Base-by-base conservation (phyloP, 2,113 vertebrate species). In the Pachycephala philippinensis region DNA sequence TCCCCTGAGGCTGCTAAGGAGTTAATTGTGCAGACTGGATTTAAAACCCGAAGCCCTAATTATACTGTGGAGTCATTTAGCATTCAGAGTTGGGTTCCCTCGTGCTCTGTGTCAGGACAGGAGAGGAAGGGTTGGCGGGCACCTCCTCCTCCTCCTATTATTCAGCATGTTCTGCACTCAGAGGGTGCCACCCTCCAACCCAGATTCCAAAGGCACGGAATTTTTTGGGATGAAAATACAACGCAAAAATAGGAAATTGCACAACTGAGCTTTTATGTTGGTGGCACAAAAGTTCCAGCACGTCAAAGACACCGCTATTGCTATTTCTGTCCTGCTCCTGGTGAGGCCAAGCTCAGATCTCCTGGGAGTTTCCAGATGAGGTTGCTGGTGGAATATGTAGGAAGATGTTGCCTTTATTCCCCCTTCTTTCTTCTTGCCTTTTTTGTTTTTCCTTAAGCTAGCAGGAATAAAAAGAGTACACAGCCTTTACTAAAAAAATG, bases 251-350 rank as follows among this genome's bases (percentile, higher is more conserved):
- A 47, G 71, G 45, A 63, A 81, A 63, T 26, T 27, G 31, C 3
- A 1, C 21, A 18, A 1, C 0, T 1, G 31, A 40, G 35, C 6
- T 53, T 56, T 77, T 68, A 2, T 83, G 37, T 10, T 65, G 75
- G 22, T 26, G 39, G n/a, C 42, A 74, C 33, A 26, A 54, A 85
- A 50, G 39, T 42, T 56, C 30, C 27, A 70, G 2, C 6, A 1
- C 4, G 6, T 6, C 10, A 89, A 91, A 44, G 69, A n/a, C 1
- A 0, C 35, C 2, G 1, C 19, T 11, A 1, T 11, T 69, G 50
- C 23, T 6, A 1, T 44, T 89, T 91, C 87, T 81, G 0, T 35
- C 42, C 53, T 60, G 9, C 4, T 69, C 26, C 54, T 90, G 39
- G 10, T 0, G 10, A 65, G 28, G 49, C 20, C 42, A 57, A 45